A percentile compares a stretch with the other conserved stretches of the same genome.
Conservation (phyloP, 2,888 invertebrate species). For the Bimastos eiseni region DNA sequence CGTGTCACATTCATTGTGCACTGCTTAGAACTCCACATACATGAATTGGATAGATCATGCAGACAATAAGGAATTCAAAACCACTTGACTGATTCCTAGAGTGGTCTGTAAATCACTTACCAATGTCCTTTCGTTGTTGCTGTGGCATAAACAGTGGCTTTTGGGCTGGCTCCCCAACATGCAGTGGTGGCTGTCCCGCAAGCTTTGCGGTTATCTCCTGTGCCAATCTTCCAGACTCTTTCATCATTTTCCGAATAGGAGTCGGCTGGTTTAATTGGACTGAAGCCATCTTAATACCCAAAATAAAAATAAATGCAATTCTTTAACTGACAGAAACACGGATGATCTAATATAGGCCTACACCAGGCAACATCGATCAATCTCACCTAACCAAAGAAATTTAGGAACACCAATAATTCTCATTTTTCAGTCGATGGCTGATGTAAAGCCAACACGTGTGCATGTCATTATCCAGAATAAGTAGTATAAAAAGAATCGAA, state of each 20-base stretch:
- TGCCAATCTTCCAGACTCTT: neutral
- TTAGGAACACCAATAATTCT: too few species aligned
- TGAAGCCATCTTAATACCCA: neutral
- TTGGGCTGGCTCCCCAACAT: neutral
- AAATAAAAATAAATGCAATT: neutral
- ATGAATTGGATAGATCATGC: too few species aligned
- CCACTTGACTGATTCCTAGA: too few species aligned
- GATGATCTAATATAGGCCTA: neutral
- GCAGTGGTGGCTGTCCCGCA: neutral
- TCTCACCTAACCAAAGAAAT: too few species aligned
- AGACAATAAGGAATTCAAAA: too few species aligned
- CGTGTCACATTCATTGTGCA: too few species aligned
- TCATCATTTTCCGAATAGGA: neutral
- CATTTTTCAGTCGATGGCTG: too few species aligned
- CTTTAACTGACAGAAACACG: too few species aligned
- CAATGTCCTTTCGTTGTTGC: neutral
- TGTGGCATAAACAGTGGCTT: conserved; percentile 13
- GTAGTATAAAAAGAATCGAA: neutral
- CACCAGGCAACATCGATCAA: neutral
- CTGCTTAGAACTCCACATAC: too few species aligned
- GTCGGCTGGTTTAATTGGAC: neutral
- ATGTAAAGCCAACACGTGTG: too few species aligned
- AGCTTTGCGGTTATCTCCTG: neutral
- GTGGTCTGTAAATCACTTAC: neutral
- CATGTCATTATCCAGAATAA: neutral